Evolutionary conservation across 2,888 invertebrate genomes (phyloP), one percentile per base, ranked within the genome.

Genomic region (Drosophila leonis): DNA sequence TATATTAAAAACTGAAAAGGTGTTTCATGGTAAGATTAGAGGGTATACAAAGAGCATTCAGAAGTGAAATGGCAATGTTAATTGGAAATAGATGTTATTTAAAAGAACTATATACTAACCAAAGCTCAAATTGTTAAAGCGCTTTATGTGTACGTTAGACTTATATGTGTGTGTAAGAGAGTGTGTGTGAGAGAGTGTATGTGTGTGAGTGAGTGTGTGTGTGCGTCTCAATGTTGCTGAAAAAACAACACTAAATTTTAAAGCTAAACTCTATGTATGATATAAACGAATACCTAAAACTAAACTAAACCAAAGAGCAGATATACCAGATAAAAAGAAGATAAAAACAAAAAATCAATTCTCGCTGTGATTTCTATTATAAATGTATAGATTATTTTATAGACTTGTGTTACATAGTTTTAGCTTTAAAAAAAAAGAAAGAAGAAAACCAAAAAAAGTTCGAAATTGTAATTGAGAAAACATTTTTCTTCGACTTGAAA

Each of bases 351-450:
- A 72, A 75, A 41, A 78, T 66, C 64, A 87, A 90, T 90, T 87
- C 87, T 90, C 80, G 90, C 87, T 87, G 87, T 87, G 87, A 87
- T 87, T 87, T 90, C 90, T 90, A 90, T 90, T 75, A 70, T 83
- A 81, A 62, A 66, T 78, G 71, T 82, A 79, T 82, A 83, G 64
- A 84, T 88, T 83, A 78, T 88, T 90, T 85, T 74, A 78, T 74
- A 79, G 77, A 76, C 74, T 73, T 89, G 73, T 74, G 88, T 85
- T 85, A 72, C 70, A 80, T 83, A 90, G 86, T 83, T 80, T 72
- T 80, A 90, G 80, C 60, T 62, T 46, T n/a, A 29, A 48, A 15
- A 15, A 18, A 72, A 49, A 62, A 48, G 61, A 42, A 42, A 57
- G 29, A 61, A 42, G n/a, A 24, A n/a, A 27, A 9, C 0, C 18